phyloP scores from a whole-genome alignment of 2,113 vertebrate genomes.

The Tapirus terrestris region DNA sequence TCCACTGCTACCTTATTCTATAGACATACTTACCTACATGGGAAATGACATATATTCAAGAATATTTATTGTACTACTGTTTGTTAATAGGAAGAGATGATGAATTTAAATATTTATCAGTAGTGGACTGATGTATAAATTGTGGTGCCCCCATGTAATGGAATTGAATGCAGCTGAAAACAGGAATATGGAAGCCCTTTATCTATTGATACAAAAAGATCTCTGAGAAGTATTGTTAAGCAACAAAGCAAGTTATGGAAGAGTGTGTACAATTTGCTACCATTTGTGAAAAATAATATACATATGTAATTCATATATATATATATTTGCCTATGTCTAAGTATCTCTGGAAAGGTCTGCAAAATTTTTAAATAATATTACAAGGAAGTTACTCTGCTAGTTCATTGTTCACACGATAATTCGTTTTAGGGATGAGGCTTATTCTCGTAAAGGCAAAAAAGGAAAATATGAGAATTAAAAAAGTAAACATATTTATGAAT shows the following conservation, averaged over 20 bases:
- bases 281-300: not conserved
- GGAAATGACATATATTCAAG: not conserved
- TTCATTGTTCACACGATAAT: constrained; percentile 29
- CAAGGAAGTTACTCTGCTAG: not conserved
- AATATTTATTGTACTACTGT: not conserved
- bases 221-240: not conserved
- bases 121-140: not conserved
- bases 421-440: constrained; percentile 9
- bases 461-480: not conserved
- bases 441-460: not conserved
- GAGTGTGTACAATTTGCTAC: not conserved
- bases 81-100: not conserved
- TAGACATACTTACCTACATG: not conserved
- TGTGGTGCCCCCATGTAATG: not conserved
- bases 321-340: not conserved
- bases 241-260: not conserved
- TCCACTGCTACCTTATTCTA: not conserved
- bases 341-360: not conserved
- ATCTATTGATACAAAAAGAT: not conserved
- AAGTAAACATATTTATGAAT: not conserved
- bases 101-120: not conserved
- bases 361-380: constrained; percentile 12
- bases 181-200: not conserved
- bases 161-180: not conserved
- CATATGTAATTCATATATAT: not conserved